Evolutionary conservation across 1,140 invertebrate genomes (phyloP), one percentile per base, ranked within the genome.

Genomic region (Meloidogyne chitwoodi): DNA sequence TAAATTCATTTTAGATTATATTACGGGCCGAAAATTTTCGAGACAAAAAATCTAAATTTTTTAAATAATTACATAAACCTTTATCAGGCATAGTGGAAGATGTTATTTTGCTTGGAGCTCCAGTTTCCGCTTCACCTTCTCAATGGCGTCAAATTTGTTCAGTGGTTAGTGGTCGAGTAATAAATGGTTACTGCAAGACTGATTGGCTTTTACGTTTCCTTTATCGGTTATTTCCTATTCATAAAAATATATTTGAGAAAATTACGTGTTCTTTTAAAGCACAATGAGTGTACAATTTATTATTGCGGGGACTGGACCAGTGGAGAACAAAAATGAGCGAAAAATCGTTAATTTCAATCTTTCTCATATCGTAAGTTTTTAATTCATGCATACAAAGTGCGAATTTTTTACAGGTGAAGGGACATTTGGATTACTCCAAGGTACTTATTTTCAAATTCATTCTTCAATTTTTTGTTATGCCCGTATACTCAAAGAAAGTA

Each of bases 61-160:
- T n/a, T n/a, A n/a, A n/a, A n/a, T n/a, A n/a, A n/a, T n/a, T n/a
- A n/a, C n/a, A 70, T 69, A 62, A 27, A 29, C 19, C 3, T 10
- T 65, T 31, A 56, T 56, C 27, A 86, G 92, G 92, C 4, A 91
- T 93, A 72, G 87, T 93, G 38, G 91, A 92, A 83, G 91, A 93
- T 86, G 92, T 91, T 0, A 89, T 92, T 71, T 86, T 93, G 68
- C 88, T 93, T 6, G 92, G 92, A 41, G 90, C 92, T 8, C 92
- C 92, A 6, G 86, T 86, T n/a, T 83, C 75, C 19, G 85, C 84
- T 6, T 86, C 85, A 12, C 74, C 82, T 0, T 86, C 86, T 73
- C 64, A 85, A 56, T 90, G 89, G 89, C 70, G 83, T 56, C 76
- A 80, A 8, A 78, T 90, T 16, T 79, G 76, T 10, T 83, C 77